A percentile compares a stretch with the other conserved stretches of the same genome.
phyloP scores from a whole-genome alignment of 1,140 invertebrate species.

The Apis mellifera region DNA sequence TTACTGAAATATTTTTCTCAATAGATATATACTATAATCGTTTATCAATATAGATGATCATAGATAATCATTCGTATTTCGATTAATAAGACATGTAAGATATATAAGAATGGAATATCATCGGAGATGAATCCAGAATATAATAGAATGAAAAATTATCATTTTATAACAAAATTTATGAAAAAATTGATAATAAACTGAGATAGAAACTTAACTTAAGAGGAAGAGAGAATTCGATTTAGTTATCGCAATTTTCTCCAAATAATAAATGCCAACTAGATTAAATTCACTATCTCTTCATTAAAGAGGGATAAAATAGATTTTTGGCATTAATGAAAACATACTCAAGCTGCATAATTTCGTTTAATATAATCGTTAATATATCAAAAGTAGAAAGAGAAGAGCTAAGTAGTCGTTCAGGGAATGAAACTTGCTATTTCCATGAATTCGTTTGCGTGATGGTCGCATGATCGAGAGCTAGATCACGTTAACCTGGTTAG shows the following conservation, averaged over 20 bases:
- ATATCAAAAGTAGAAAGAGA: neutral
- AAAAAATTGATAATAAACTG: too few relatives aligned
- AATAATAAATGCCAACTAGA: too few relatives aligned
- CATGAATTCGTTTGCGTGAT: slow-evolving; percentile 68
- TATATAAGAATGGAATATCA: neutral
- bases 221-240: too few relatives aligned
- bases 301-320: neutral
- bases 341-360: neutral
- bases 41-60: neutral
- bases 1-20: neutral
- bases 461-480: slow-evolving; percentile 69
- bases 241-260: too few relatives aligned
- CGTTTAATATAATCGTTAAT: neutral
- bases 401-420: neutral
- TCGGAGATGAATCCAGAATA: too few relatives aligned
- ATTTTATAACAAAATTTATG: too few relatives aligned
- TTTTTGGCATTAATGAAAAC: neutral
- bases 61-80: too few relatives aligned
- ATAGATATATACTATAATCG: neutral
- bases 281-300: too few relatives aligned
- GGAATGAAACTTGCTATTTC: slow-evolving; percentile 13
- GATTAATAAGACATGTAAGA: too few relatives aligned
- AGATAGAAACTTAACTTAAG: too few relatives aligned
- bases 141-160: too few relatives aligned
- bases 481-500: slow-evolving; percentile 78